phyloP scores from a whole-genome alignment of 2,888 invertebrate genomes.

The Caenorhabditis panamensis region DNA sequence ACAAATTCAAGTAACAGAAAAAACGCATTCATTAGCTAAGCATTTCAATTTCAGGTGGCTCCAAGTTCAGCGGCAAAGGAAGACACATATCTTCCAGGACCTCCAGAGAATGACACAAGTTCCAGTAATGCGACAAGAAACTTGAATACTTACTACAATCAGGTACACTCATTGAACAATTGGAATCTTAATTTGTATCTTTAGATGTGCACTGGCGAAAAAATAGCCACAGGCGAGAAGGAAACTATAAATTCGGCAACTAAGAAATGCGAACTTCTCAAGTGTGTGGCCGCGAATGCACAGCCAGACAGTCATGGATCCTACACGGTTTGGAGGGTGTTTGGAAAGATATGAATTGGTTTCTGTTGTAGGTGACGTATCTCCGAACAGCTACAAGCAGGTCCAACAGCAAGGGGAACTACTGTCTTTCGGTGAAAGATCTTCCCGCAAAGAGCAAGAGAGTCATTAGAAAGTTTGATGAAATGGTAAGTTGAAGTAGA shows the following conservation, averaged over 20 bases:
- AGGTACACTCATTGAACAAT: neutral
- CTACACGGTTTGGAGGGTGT: constrained; percentile 36
- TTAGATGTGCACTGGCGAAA: constrained; percentile 49
- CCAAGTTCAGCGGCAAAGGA: constrained; percentile 56
- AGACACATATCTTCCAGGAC: constrained; percentile 53
- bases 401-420: constrained; percentile 55
- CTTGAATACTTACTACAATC: constrained; percentile 60
- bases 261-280: constrained; percentile 51
- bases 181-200: neutral
- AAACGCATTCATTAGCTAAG: too few relatives aligned
- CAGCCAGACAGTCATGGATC: constrained; percentile 48
- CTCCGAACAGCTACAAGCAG: constrained; percentile 32
- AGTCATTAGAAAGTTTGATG: constrained; percentile 54
- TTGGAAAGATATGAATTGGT: neutral
- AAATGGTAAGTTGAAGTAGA: constrained; percentile 28
- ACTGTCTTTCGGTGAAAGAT: constrained; percentile 49
- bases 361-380: constrained; percentile 43
- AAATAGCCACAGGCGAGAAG: constrained; percentile 53
- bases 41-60: constrained; percentile 49
- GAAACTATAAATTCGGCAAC: constrained; percentile 56
- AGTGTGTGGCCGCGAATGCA: constrained; percentile 62
- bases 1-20: constrained; percentile 32
- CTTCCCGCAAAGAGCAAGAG: constrained; percentile 57
- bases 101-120: constrained; percentile 34
- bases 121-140: neutral